Conservation (phyloP, 1,140 invertebrate genomes). For the Phocides pigmalion region DNA sequence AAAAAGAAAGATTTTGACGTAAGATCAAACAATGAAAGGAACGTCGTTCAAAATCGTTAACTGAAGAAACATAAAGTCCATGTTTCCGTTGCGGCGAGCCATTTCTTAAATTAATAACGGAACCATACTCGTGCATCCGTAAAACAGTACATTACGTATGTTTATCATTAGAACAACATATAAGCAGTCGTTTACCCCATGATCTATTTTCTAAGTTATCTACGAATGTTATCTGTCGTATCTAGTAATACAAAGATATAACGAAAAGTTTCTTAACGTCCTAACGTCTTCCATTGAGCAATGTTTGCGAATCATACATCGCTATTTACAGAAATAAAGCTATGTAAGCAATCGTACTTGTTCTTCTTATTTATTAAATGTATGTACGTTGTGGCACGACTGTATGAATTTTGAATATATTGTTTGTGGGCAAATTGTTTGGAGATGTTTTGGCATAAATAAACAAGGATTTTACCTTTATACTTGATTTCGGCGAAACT, state of each 20-base stretch:
- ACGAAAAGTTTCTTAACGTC: conserved; percentile 43
- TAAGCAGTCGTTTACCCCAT: conserved; percentile 35
- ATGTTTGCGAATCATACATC: conserved; percentile 43
- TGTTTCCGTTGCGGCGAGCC: no score
- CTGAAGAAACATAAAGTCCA: no score
- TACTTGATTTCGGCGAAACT: no score
- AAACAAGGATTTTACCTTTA: not conserved
- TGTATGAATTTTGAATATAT: conserved; percentile 12
- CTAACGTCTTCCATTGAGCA: conserved; percentile 42
- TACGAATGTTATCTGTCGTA: conserved; percentile 46
- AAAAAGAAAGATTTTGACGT: no score
- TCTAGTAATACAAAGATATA: conserved; percentile 37
- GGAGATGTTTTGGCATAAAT: not conserved
- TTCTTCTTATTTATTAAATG: conserved; percentile 13
- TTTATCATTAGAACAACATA: conserved; percentile 22
- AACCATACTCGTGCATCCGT: no score
- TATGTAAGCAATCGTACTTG: conserved; percentile 17
- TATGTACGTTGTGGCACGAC: not conserved
- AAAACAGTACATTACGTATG: not conserved
- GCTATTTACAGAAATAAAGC: conserved; percentile 28
- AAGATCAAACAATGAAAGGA: no score
- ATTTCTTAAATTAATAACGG: no score
- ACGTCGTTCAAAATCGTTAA: no score
- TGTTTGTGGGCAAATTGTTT: not conserved
- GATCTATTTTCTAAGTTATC: conserved; percentile 48